Conservation (phyloP, 2,113 vertebrate genomes). For the Narcine bancroftii region DNA sequence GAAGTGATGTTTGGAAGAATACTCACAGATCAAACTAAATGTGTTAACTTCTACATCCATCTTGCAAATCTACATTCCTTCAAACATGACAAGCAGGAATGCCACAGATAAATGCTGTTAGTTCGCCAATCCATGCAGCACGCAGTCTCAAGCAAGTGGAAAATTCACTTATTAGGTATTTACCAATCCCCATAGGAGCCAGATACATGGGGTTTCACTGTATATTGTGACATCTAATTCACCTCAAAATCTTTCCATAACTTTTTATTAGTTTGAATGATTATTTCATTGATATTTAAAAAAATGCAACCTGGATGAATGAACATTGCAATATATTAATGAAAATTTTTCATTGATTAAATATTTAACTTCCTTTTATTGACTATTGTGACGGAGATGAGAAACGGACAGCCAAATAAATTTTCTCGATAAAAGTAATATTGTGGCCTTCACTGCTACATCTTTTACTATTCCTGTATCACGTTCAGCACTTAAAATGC, state of each 20-base stretch:
- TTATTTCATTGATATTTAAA: not conserved
- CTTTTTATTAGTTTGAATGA: not conserved
- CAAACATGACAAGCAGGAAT: not conserved
- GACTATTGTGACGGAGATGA: no score
- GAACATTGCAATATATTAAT: not conserved
- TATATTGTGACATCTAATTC: not conserved
- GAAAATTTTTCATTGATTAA: not conserved
- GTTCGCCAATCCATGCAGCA: no score
- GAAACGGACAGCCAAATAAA: not conserved
- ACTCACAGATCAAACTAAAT: not conserved
- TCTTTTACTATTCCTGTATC: not conserved
- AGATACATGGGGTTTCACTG: no score
- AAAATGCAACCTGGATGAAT: not conserved
- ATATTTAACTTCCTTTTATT: no score
- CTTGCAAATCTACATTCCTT: no score
- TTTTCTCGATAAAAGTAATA: not conserved
- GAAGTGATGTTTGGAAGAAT: not conserved
- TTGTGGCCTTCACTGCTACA: not conserved
- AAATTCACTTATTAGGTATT: no score
- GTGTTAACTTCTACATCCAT: not conserved
- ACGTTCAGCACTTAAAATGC: not conserved
- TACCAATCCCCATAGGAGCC: no score
- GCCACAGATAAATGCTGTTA: not conserved
- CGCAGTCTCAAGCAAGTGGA: no score
- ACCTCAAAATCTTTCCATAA: not conserved